Evolutionary conservation across 2,888 invertebrate genomes (phyloP).

Genomic region (Auanema sp.): DNA sequence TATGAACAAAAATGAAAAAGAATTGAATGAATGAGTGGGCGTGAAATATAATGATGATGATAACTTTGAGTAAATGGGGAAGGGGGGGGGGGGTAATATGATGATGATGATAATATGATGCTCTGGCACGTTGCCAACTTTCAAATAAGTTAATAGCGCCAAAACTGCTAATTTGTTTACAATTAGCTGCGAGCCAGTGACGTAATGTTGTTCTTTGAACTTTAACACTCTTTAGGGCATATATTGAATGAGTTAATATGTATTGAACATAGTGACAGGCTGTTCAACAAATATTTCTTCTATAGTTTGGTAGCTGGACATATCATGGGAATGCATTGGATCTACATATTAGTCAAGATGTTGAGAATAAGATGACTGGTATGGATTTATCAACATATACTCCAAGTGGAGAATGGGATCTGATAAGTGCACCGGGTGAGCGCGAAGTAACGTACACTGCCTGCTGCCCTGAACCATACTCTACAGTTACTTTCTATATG

Average conservation of each 20-base stretch:
- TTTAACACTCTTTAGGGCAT: too few relatives aligned
- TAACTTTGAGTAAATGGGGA: too few relatives aligned
- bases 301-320: constrained; percentile 94
- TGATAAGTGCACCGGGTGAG: constrained; percentile 61
- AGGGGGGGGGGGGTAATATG: not conserved
- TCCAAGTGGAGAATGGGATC: constrained; percentile 54
- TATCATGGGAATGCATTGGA: constrained; percentile 87
- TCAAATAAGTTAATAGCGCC: not conserved
- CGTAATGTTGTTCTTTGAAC: too few relatives aligned
- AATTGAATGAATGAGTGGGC: not conserved
- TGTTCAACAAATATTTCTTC: too few relatives aligned
- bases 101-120: too few relatives aligned
- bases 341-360: constrained; percentile 68
- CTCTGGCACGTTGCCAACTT: too few relatives aligned
- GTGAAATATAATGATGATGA: not conserved
- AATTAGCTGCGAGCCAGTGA: too few relatives aligned
- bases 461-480: constrained; percentile 79
- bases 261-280: too few relatives aligned
- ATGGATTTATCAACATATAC: constrained; percentile 55
- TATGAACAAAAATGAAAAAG: too few relatives aligned
- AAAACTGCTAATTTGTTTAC: too few relatives aligned
- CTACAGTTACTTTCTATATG: constrained; percentile 66
- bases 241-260: too few relatives aligned
- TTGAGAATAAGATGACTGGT: constrained; percentile 27
- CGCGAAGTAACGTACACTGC: constrained; percentile 69